Percentiles rank a stretch among this genome's conserved stretches.
These are phyloP conservation scores for Crotalus horridus DNA, from an alignment of 2,113 vertebrate species.

Conservation along the genomic window DNA sequence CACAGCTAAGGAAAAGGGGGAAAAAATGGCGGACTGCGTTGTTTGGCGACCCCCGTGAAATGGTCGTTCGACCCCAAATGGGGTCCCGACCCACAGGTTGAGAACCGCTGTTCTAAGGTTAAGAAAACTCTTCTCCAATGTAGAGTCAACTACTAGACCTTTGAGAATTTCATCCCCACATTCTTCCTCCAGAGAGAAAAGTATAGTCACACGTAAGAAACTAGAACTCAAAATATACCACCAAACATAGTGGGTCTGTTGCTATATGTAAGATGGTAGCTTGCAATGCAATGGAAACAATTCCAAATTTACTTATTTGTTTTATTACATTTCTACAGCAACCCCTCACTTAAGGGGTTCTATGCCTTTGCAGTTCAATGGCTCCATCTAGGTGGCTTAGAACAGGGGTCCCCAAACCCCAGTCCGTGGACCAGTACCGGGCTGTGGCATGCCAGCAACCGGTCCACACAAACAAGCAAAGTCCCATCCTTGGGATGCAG, in stretches of 20 bases:
- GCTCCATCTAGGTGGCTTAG: background rate
- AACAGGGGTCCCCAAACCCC: too few relatives aligned
- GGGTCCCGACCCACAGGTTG: too few relatives aligned
- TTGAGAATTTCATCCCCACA: background rate
- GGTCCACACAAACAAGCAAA: too few relatives aligned
- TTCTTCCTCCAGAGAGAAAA: background rate
- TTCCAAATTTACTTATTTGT: background rate
- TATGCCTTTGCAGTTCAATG: background rate
- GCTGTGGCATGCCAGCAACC: too few relatives aligned
- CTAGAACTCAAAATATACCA: background rate
- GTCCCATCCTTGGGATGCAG: too few relatives aligned
- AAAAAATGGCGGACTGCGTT: too few relatives aligned
- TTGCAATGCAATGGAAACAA: background rate
- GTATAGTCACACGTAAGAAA: background rate
- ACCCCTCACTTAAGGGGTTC: too few relatives aligned
- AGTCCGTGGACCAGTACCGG: too few relatives aligned
- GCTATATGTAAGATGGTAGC: background rate
- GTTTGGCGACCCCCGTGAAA: too few relatives aligned
- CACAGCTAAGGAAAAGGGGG: too few relatives aligned
- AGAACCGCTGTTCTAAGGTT: conserved; percentile 20
- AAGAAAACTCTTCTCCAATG: background rate
- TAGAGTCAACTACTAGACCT: background rate
- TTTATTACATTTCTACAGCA: too few relatives aligned
- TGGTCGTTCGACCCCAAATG: too few relatives aligned
- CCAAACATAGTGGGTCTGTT: background rate